Evolutionary conservation across 1,140 invertebrate species (phyloP).

Genomic region (Diabrotica undecimpunctata): DNA sequence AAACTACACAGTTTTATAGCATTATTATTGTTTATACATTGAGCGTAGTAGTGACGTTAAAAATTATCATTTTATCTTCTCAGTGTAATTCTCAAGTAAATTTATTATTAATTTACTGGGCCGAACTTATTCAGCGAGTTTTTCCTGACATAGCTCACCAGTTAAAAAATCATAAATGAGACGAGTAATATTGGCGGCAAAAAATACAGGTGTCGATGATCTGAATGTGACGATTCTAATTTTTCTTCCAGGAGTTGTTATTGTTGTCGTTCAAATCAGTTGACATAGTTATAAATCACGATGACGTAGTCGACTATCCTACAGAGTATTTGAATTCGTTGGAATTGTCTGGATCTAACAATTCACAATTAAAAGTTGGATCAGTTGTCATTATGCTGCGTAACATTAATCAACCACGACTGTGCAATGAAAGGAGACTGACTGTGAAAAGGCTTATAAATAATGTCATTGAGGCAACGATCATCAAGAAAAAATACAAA

Average conservation of each 20-base stretch:
- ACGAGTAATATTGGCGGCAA: conserved; percentile 35
- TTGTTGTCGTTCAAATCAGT: conserved; percentile 29
- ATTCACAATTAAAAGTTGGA: conserved; percentile 44
- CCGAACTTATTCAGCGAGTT: neutral
- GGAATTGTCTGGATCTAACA: conserved; percentile 40
- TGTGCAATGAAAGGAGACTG: no score
- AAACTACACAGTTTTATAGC: no score
- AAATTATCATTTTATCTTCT: no score
- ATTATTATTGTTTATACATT: no score
- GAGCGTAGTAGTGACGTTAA: no score
- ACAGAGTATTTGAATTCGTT: conserved; percentile 40
- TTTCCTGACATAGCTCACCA: no score
- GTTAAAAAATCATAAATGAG: neutral
- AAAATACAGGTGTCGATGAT: conserved; percentile 39
- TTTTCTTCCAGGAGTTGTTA: neutral
- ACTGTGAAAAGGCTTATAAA: conserved; percentile 41
- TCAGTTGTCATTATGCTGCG: no score
- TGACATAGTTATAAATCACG: conserved; percentile 36
- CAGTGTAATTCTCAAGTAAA: no score
- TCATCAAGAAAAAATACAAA: conserved; percentile 36
- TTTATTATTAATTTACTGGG: no score
- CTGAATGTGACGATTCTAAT: conserved; percentile 29
- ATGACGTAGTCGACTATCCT: conserved; percentile 38
- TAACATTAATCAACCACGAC: no score
- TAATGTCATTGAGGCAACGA: conserved; percentile 49